phyloP scores from a whole-genome alignment of 1,140 invertebrate genomes.

The Himalopsyche phryganea region DNA sequence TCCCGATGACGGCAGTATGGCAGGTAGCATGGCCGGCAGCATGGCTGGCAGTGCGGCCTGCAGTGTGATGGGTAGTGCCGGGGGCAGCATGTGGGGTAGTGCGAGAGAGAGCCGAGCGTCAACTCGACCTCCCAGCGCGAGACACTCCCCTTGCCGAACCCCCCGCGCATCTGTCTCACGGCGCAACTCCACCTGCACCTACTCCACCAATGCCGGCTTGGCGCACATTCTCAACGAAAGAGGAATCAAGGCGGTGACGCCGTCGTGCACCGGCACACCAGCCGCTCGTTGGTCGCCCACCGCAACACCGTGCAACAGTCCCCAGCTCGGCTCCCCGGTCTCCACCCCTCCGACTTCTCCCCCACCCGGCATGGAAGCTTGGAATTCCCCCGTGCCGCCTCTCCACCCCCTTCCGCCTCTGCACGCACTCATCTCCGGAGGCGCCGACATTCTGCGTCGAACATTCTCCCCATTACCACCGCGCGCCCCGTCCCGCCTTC shows the following conservation, averaged over 20 bases:
- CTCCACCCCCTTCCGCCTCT: conserved; percentile 54
- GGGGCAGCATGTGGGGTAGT: conserved; percentile 48
- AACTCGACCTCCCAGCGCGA: conserved; percentile 43
- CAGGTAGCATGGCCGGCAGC: conserved; percentile 54
- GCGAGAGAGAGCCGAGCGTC: conserved; percentile 47
- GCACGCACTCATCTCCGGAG: conserved; percentile 64
- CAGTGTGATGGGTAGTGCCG: conserved; percentile 56
- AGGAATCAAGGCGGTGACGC: conserved; percentile 70
- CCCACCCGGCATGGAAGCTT: conserved; percentile 39
- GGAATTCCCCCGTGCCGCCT: conserved; percentile 42
- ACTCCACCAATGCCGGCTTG: conserved; percentile 73
- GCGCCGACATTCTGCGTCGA: conserved; percentile 72
- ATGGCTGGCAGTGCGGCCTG: conserved; percentile 56
- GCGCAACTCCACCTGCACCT: conserved; percentile 71
- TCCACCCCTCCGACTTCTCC: conserved; percentile 48
- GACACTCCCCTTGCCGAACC: conserved; percentile 47
- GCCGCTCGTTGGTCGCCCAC: conserved; percentile 70
- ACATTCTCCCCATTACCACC: conserved; percentile 40
- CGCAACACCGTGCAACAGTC: conserved; percentile 80
- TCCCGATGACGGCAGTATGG: conserved; percentile 69
- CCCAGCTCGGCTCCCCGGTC: conserved; percentile 56
- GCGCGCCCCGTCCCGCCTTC: conserved; percentile 47
- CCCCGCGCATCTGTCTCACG: conserved; percentile 58
- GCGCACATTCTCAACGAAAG: conserved; percentile 79
- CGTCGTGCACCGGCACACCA: conserved; percentile 65